Evolutionary conservation across 2,888 invertebrate species (phyloP).

Genomic region (Nomada goodeniana): DNA sequence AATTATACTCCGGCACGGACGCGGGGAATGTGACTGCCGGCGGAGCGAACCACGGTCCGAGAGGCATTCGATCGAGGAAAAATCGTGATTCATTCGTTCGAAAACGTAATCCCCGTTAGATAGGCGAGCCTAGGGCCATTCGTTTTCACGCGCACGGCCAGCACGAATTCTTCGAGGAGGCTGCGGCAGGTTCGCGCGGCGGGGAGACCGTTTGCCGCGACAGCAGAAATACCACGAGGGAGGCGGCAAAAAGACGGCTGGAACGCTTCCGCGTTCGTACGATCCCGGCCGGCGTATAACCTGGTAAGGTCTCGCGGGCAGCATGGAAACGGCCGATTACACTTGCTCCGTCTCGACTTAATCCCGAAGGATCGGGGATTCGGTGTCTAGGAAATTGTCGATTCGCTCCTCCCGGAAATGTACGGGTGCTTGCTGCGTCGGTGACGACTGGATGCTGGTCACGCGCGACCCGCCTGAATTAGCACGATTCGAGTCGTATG

Average conservation of each 20-base stretch:
- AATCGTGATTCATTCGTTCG: constrained; percentile 59
- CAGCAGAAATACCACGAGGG: constrained; percentile 54
- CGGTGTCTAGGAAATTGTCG: constrained; percentile 58
- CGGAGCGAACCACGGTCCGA: not conserved
- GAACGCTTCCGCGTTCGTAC: constrained; percentile 61
- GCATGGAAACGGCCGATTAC: constrained; percentile 68
- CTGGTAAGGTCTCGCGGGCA: constrained; percentile 46
- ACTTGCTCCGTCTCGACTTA: constrained; percentile 56
- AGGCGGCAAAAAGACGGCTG: constrained; percentile 54
- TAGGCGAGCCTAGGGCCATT: constrained; percentile 40
- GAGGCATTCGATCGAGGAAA: constrained; percentile 41
- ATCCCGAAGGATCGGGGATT: constrained; percentile 62
- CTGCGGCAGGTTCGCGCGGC: constrained; percentile 21
- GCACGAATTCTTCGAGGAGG: constrained; percentile 48
- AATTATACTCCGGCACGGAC: constrained; percentile 50
- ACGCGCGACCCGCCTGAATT: constrained; percentile 63
- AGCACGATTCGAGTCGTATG: constrained; percentile 61
- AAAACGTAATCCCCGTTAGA: constrained; percentile 54
- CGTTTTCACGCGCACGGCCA: constrained; percentile 32
- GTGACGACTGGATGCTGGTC: constrained; percentile 62
- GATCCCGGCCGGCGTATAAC: constrained; percentile 55
- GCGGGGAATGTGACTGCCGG: constrained; percentile 42
- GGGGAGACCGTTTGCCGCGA: constrained; percentile 42
- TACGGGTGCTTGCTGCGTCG: constrained; percentile 3
- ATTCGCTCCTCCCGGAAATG: constrained; percentile 45